phyloP scores from a whole-genome alignment of 1,140 invertebrate species.

The Drosophila rufa region DNA sequence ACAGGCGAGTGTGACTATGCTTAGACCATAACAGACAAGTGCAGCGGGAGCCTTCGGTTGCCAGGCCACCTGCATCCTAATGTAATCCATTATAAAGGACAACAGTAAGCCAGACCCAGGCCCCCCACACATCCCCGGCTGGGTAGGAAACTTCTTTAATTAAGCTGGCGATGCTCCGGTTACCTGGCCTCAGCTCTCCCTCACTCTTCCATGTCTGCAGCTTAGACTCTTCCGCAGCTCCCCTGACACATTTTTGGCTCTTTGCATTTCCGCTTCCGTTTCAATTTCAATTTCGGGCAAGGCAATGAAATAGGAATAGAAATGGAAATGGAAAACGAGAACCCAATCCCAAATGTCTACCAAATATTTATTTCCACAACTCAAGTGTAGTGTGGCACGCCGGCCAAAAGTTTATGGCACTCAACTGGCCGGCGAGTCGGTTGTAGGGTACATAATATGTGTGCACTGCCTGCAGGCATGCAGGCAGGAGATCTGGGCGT shows the following conservation, averaged over 20 bases:
- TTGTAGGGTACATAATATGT: conserved; percentile 28
- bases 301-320: conserved; percentile 44
- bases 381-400: conserved; percentile 62
- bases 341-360: conserved; percentile 75
- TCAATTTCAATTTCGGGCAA: conserved; percentile 48
- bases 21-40: conserved; percentile 42
- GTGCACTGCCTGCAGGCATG: background rate
- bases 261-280: conserved; percentile 65
- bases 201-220: conserved; percentile 10
- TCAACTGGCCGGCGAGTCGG: conserved; percentile 45
- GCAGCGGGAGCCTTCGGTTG: conserved; percentile 35
- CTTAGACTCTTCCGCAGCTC: conserved; percentile 32
- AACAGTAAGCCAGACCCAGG: conserved; percentile 28
- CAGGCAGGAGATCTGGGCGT: conserved; percentile 7
- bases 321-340: conserved; percentile 27
- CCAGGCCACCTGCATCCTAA: conserved; percentile 59
- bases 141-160: conserved; percentile 58
- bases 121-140: background rate
- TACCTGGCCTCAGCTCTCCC: conserved; percentile 6
- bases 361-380: conserved; percentile 80
- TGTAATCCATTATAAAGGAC: conserved; percentile 74
- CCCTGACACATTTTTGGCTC: conserved; percentile 64
- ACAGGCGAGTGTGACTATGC: conserved; percentile 32
- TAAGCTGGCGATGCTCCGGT: conserved; percentile 49
- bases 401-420: conserved; percentile 66